Conservation (phyloP, 2,888 invertebrate genomes). For the Pheosia gnoma region DNA sequence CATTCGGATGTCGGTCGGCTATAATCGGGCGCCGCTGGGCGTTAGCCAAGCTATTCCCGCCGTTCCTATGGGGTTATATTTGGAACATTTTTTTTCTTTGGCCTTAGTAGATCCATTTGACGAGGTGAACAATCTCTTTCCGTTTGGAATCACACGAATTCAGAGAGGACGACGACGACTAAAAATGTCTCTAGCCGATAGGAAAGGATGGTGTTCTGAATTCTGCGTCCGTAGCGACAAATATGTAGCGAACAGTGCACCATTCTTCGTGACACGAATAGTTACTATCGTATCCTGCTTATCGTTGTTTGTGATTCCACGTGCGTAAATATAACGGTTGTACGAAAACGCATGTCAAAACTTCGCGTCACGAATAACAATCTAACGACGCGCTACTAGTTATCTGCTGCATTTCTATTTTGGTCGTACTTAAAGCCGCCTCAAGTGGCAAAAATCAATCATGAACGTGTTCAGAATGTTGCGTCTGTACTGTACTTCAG, state of each 20-base stretch:
- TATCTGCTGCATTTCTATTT: conserved; percentile 28
- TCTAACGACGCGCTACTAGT: conserved; percentile 18
- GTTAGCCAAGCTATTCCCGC: conserved; percentile 77
- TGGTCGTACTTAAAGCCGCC: conserved; percentile 9
- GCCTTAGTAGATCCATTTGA: conserved; percentile 63
- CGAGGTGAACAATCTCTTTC: conserved; percentile 80
- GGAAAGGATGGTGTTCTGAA: conserved; percentile 8
- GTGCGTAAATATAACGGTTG: conserved; percentile 66
- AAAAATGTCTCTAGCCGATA: not conserved
- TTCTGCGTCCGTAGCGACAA: conserved; percentile 20
- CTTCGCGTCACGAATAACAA: conserved; percentile 40
- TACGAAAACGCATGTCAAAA: conserved; percentile 57
- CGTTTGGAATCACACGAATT: conserved; percentile 44
- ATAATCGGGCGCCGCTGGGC: conserved; percentile 70
- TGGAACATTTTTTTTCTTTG: conserved; percentile 74
- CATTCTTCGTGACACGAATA: conserved; percentile 66
- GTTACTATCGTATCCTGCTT: conserved; percentile 62
- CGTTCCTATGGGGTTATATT: conserved; percentile 77
- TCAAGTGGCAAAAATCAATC: conserved; percentile 1
- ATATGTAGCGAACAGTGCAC: conserved; percentile 45
- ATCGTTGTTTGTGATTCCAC: conserved; percentile 61
- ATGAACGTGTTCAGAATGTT: not conserved
- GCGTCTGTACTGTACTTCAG: not conserved
- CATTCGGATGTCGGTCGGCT: conserved; percentile 62
- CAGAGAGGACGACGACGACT: conserved; percentile 9